Evolutionary conservation across 2,113 vertebrate species (phyloP).

Genomic region (Elanoides forficatus): DNA sequence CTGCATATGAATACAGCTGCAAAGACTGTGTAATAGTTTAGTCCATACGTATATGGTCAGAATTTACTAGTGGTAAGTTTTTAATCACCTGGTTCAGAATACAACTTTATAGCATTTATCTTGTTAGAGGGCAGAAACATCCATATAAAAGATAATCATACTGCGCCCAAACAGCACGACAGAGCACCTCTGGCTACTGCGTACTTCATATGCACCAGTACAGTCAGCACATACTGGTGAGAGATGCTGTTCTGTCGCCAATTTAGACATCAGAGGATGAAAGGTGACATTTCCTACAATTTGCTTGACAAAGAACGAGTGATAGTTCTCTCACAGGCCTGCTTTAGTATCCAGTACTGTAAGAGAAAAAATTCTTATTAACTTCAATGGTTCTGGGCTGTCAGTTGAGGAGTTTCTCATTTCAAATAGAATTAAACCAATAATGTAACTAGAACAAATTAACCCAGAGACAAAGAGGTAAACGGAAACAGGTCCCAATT

Average conservation of each 20-base stretch:
- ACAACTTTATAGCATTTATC: neutral
- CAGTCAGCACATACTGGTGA: neutral
- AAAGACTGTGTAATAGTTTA: neutral
- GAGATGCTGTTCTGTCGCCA: neutral
- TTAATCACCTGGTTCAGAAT: neutral
- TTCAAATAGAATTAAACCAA: neutral
- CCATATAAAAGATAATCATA: neutral
- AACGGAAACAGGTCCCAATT: neutral
- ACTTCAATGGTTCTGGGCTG: neutral
- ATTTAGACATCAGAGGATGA: neutral
- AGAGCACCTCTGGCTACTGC: neutral
- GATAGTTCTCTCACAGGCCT: neutral
- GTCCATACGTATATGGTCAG: fast-evolving
- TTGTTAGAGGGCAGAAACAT: neutral
- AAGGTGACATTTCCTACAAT: neutral
- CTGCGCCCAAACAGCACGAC: neutral
- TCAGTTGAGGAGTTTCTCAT: neutral
- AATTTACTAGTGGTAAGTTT: neutral
- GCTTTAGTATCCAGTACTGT: neutral
- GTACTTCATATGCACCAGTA: neutral
- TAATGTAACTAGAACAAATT: neutral
- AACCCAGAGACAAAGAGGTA: neutral
- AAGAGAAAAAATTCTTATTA: neutral
- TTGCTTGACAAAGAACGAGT: neutral
- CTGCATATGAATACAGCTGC: neutral